Evolutionary conservation across 2,797 vertebrate genomes (phyloP).

Genomic region (Hipposideros larvatus): DNA sequence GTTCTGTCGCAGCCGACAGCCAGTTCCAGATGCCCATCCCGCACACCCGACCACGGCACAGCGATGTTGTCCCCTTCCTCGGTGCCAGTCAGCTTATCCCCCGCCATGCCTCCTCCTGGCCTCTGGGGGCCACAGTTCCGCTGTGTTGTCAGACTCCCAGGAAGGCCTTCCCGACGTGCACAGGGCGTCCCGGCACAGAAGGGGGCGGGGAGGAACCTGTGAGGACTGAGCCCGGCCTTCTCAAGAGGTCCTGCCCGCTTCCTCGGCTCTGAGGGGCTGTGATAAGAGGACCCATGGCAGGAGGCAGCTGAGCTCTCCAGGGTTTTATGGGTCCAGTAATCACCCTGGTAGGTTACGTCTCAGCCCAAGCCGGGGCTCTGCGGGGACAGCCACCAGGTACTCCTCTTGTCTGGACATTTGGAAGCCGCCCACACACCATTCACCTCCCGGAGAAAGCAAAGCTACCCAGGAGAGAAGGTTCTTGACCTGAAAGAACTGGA

Average conservation of each 20-base stretch:
- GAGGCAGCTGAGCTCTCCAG: background rate
- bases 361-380: accelerated
- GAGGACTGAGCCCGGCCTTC: accelerated
- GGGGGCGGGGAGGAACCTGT: accelerated
- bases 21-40: background rate
- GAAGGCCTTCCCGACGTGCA: accelerated
- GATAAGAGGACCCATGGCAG: accelerated
- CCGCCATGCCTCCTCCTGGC: accelerated
- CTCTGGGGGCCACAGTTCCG: background rate
- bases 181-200: background rate
- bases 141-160: too few species aligned
- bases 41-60: too few species aligned
- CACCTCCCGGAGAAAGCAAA: background rate
- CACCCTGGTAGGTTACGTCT: background rate
- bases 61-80: background rate
- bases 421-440: accelerated
- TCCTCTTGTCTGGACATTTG: background rate
- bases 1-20: background rate
- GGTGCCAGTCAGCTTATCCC: accelerated
- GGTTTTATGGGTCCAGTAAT: accelerated
- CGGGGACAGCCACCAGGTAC: accelerated
- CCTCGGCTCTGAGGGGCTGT: background rate
- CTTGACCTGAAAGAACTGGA: background rate
- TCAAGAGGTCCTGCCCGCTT: too few species aligned
- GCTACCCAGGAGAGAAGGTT: background rate